Conservation (phyloP, 2,797 vertebrate species). For the Sphaeramia orbicularis region DNA sequence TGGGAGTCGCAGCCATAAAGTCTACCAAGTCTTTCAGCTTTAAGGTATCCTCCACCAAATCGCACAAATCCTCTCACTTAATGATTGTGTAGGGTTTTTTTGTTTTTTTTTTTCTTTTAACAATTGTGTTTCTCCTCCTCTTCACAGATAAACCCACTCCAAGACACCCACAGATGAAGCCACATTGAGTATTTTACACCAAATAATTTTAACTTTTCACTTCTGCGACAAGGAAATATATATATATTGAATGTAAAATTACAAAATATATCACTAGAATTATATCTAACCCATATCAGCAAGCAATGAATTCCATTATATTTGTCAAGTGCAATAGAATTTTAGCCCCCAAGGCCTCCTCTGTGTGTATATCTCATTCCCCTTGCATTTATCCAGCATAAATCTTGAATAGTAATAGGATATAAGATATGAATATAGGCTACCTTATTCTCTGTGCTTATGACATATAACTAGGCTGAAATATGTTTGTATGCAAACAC, state of each 20-base stretch:
- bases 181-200: not conserved
- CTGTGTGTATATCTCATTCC: slow-evolving; percentile 43
- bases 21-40: slow-evolving; percentile 67
- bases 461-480: slow-evolving; percentile 74
- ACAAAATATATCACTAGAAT: slow-evolving; percentile 5
- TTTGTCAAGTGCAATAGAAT: slow-evolving; percentile 60
- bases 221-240: not conserved
- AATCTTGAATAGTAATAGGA: slow-evolving; percentile 54
- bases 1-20: slow-evolving; percentile 79
- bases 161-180: slow-evolving; percentile 31
- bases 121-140: slow-evolving; percentile 37
- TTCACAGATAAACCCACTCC: slow-evolving; percentile 49
- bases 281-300: slow-evolving; percentile 1
- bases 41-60: slow-evolving; percentile 72
- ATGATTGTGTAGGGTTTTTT: slow-evolving; percentile 51
- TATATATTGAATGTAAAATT: not conserved
- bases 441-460: slow-evolving; percentile 17
- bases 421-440: slow-evolving; percentile 29
- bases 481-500: slow-evolving; percentile 77
- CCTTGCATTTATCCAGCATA: slow-evolving; percentile 46
- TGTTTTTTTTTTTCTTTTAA: slow-evolving; percentile 39
- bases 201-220: not conserved
- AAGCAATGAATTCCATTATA: slow-evolving; percentile 15
- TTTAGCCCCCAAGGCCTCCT: slow-evolving; percentile 38
- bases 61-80: slow-evolving; percentile 56